Base-by-base conservation (phyloP, 2,888 invertebrate genomes). In the Neuroscelio doddi region DNA sequence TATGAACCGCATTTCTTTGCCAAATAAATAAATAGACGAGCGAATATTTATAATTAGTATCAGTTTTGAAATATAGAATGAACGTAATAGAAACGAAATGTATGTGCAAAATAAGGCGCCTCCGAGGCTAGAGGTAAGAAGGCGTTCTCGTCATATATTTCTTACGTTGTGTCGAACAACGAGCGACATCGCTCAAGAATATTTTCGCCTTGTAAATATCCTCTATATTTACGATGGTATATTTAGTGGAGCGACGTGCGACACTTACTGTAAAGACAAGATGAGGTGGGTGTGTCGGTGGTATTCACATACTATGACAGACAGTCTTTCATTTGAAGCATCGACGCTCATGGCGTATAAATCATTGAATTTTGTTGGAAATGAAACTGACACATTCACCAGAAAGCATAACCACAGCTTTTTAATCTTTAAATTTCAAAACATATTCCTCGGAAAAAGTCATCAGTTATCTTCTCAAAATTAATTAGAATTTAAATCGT, bases 261-360 rank as follows among this genome's bases (percentile, higher is more conserved):
- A 80, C 80, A 80, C 77, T 77, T 75, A 72, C 69, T 61, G 64
- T 65, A 70, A 69, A 64, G 67, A 59, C 57, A 56, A 74, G 80
- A 80, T 75, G 79, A 81, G 78, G 78, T 82, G 79, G 81, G 82
- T 80, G 81, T 81, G 80, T 78, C 80, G 70, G 73, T 69, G 68
- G 71, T 71, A 72, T 73, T 73, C 76, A 62, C 74, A 70, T 69
- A 70, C 61, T 72, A 69, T 68, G 51, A 65, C 73, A 71, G 75
- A 75, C 77, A 77, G 81, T 80, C 80, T 73, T 79, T 82, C 82
- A 81, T 80, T 82, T 80, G 76, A 77, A 78, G 77, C 78, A 78
- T 75, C 73, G 66, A 58, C 62, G 56, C 62, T 73, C 67, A 64
- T 62, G 68, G 69, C 68, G 63, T 66, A 69, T 67, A 67, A 59